A percentile compares a stretch with the other conserved stretches of the same genome.
Evolutionary conservation across 64 coral and sea anemone genomes (phyloP).

Genomic region (Actinia equina): DNA sequence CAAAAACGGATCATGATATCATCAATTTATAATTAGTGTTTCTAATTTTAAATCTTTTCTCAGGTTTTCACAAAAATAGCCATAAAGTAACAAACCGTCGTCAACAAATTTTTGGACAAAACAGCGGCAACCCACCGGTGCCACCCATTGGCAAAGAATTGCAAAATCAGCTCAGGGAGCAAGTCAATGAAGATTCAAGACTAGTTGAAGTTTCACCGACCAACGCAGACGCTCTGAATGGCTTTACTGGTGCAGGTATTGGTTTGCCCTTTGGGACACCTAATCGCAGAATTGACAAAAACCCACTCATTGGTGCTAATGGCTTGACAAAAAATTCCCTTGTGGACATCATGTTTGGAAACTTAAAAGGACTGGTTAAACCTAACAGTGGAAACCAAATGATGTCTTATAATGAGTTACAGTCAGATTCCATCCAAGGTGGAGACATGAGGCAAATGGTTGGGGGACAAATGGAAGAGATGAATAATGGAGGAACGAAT

Average conservation of each 20-base stretch:
- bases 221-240: conserved; percentile 22
- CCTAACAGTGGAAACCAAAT: not conserved
- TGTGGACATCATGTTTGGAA: conserved; percentile 60
- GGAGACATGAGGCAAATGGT: conserved; percentile 24
- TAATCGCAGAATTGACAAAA: conserved; percentile 25
- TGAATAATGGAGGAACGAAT: not conserved
- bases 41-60: not conserved
- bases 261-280: conserved; percentile 12
- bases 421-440: not conserved
- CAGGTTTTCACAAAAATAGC: not conserved
- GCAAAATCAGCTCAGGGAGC: not conserved
- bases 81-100: not conserved
- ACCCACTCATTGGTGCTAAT: conserved; percentile 55
- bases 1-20: too few relatives aligned
- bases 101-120: not conserved
- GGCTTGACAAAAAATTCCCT: conserved; percentile 49
- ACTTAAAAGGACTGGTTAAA: conserved; percentile 34
- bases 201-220: not conserved
- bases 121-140: not conserved
- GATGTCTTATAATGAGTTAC: not conserved
- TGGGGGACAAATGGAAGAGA: conserved; percentile 3
- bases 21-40: too few relatives aligned
- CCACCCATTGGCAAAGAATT: not conserved
- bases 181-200: not conserved
- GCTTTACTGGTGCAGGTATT: conserved; percentile 3